phyloP scores from a whole-genome alignment of 1,140 invertebrate genomes.

The Drosophila lini region DNA sequence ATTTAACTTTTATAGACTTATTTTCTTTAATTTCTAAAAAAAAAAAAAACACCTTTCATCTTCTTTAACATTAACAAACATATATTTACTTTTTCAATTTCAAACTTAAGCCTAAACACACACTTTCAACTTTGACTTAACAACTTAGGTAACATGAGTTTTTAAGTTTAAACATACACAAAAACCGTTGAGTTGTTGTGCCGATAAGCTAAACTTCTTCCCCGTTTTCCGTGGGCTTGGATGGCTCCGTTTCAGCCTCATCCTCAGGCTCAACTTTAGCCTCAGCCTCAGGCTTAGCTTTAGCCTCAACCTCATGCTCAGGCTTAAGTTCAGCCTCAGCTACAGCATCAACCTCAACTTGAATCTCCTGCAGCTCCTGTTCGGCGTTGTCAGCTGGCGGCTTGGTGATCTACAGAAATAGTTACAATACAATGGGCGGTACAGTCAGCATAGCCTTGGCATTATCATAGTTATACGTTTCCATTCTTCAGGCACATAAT shows the following conservation, averaged over 20 bases:
- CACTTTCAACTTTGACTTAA: constrained; percentile 29
- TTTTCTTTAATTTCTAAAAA: neutral
- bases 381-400: constrained; percentile 19
- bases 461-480: constrained; percentile 5
- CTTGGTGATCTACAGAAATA: constrained; percentile 58
- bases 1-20: neutral
- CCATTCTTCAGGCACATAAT: constrained; percentile 44
- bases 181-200: neutral
- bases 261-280: neutral
- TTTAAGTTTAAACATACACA: constrained; percentile 22
- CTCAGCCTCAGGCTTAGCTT: neutral
- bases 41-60: neutral
- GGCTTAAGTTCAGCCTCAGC: neutral
- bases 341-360: constrained; percentile 2
- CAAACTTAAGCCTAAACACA: constrained; percentile 38
- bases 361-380: constrained; percentile 38
- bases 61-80: constrained; percentile 21
- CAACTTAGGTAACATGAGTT: constrained; percentile 35
- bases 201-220: constrained; percentile 35
- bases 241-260: neutral
- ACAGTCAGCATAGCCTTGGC: constrained; percentile 20
- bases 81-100: constrained; percentile 30
- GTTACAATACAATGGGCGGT: constrained; percentile 33
- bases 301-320: neutral
- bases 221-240: constrained; percentile 36